Evolutionary conservation across 1,140 invertebrate species (phyloP).

Genomic region (Battus philenor): DNA sequence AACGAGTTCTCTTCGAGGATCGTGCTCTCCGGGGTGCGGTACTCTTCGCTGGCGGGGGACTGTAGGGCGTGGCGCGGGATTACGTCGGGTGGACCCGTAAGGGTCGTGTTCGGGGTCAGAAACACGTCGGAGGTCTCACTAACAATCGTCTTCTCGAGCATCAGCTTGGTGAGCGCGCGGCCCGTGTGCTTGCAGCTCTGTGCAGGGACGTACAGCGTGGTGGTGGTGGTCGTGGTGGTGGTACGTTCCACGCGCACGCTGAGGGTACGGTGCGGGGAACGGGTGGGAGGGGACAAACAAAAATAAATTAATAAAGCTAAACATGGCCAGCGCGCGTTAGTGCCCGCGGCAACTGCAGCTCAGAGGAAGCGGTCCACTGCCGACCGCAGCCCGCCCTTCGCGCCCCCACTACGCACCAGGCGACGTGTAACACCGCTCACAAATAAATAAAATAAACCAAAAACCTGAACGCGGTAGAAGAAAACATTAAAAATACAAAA

Average conservation of each 20-base stretch:
- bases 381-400: no score
- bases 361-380: no score
- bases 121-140: constrained; percentile 52
- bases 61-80: constrained; percentile 38
- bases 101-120: constrained; percentile 55
- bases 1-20: constrained; percentile 45
- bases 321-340: constrained; percentile 34
- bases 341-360: no score
- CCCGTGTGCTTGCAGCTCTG: constrained; percentile 37
- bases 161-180: constrained; percentile 46
- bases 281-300: constrained; percentile 32
- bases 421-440: not conserved
- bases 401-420: no score
- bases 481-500: no score
- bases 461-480: no score
- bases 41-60: constrained; percentile 50
- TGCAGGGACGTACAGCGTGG: constrained; percentile 36
- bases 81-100: constrained; percentile 50
- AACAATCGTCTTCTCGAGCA: constrained; percentile 40
- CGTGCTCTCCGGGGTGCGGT: constrained; percentile 56
- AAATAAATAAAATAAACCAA: no score
- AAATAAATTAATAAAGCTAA: constrained; percentile 43
- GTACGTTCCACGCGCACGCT: constrained; percentile 42
- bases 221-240: constrained; percentile 37
- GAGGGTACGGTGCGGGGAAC: constrained; percentile 21